Evolutionary conservation across 2,113 vertebrate species (phyloP), one percentile per base, ranked within the genome.

Genomic region (Asarcornis scutulata): DNA sequence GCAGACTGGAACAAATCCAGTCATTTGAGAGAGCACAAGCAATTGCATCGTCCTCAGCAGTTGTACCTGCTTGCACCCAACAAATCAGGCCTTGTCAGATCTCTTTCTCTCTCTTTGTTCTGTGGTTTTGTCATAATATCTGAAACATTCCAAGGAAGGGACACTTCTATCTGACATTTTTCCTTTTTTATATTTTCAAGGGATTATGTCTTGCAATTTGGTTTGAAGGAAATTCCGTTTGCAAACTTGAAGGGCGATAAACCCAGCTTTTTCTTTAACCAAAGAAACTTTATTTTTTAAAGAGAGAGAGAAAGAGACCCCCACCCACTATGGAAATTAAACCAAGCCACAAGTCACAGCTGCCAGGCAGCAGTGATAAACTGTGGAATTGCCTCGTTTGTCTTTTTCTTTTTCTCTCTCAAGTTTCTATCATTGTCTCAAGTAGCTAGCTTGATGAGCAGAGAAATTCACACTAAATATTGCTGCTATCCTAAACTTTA

Each of bases 401-500:
- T 77, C 46, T 81, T 78, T 5, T 85, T 83, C n/a, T 87, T 44
- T 77, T 20, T 52, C 29, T 83, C 22, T 90, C 67, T 73, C 50
- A 32, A 32, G 75, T 93, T 86, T 77, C 69, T 85, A 66, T 77
- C 74, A 69, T 71, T 2, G 7, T 97, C 87, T 91, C 1, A 1
- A 94, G 74, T 84, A 73, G 68, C 71, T 95, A 38, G 38, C 73
- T 89, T 96, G 86, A 67, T 32, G 31, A 87, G 58, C 77, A 46
- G 91, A 96, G 88, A 91, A 93, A 87, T 91, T 81, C 67, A 89
- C 87, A 68, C 89, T 96, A 75, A 96, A 82, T 79, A 86, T 83
- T 97, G 96, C 97, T 98, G 94, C 94, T 93, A 32, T 74, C 25
- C 58, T 95, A 76, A 89, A 63, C 40, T 36, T 83, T 91, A 95